Evolutionary conservation across 2,113 vertebrate species (phyloP), one percentile per base, ranked within the genome.

Genomic region (Peromyscus californicus): DNA sequence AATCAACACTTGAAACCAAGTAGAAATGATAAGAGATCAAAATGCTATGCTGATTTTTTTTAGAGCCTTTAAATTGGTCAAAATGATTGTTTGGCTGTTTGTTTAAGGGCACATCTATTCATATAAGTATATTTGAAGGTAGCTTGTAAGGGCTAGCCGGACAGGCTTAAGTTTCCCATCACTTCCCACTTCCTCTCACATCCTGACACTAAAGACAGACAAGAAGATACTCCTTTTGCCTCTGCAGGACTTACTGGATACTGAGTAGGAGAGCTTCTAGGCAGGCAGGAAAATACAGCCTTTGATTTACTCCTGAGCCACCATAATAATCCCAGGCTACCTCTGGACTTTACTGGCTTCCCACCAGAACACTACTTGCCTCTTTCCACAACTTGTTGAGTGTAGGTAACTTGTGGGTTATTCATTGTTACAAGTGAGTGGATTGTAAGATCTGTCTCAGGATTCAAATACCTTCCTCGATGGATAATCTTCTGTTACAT

Each of bases 241-340:
- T 69, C 17, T 67, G 0, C 0, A 6, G 4, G 4, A 51, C 57
- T 19, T 7, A 31, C 9, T 5, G 3, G 24, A 36, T 33, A 57
- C 54, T 3, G 85, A 67, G 11, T 42, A 29, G 39, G 29, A 54
- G 0, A 76, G 16, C 29, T 16, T 74, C 4, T 59, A 69, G 24
- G 5, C 0, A 12, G 4, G 9, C 4, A 33, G 8, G 3, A 86
- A 69, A 4, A 26, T 29, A 10, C 21, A 26, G 21, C 7, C 5
- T 24, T 83, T 24, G 1, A 31, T 54, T 33, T 17, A 61, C 2
- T 19, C 1, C 39, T 33, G 42, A 22, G 26, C 3, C 11, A 76
- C 10, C 74, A 22, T 21, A 75, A 85, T 59, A 75, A 13, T 6
- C n/a, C 2, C 22, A 80, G 48, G 19, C 8, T n/a, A 31, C 3